phyloP scores from a whole-genome alignment of 2,797 vertebrate species.

The Propithecus perrieri region DNA sequence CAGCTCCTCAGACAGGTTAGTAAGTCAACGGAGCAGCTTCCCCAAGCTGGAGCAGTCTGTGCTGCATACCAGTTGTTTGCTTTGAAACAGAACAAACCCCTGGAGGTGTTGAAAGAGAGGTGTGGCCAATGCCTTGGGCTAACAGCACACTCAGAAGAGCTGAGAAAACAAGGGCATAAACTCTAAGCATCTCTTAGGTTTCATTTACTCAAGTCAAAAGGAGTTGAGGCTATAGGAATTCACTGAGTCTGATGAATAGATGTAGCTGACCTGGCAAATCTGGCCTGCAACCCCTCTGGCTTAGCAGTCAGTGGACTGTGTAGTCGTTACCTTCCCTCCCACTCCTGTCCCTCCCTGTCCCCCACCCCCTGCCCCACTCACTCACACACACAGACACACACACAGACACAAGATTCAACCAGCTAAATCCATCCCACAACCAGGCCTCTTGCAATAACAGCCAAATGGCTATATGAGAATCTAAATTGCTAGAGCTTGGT shows the following conservation, averaged over 20 bases:
- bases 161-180: slow-evolving; percentile 67
- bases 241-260: slow-evolving; percentile 53
- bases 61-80: slow-evolving; percentile 29
- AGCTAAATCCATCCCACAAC: not conserved
- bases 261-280: not conserved
- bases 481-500: not conserved
- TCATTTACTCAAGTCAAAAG: slow-evolving; percentile 57
- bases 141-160: slow-evolving; percentile 41
- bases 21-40: not conserved
- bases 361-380: not conserved
- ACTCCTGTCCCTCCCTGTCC: not conserved
- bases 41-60: not conserved
- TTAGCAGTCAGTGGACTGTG: not conserved
- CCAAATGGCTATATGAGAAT: not conserved
- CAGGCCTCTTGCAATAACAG: not conserved
- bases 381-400: not conserved
- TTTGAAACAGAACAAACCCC: slow-evolving; percentile 41
- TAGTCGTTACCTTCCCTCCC: not conserved
- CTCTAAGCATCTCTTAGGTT: slow-evolving; percentile 54
- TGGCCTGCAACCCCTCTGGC: not conserved
- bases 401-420: not conserved
- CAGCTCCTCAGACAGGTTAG: slow-evolving; percentile 26
- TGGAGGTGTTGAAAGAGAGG: slow-evolving; percentile 67
- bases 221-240: slow-evolving; percentile 35
- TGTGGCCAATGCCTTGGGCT: slow-evolving; percentile 49